Evolutionary conservation across 2,888 invertebrate species (phyloP), one percentile per base, ranked within the genome.

Genomic region (Ophion ventricosus): DNA sequence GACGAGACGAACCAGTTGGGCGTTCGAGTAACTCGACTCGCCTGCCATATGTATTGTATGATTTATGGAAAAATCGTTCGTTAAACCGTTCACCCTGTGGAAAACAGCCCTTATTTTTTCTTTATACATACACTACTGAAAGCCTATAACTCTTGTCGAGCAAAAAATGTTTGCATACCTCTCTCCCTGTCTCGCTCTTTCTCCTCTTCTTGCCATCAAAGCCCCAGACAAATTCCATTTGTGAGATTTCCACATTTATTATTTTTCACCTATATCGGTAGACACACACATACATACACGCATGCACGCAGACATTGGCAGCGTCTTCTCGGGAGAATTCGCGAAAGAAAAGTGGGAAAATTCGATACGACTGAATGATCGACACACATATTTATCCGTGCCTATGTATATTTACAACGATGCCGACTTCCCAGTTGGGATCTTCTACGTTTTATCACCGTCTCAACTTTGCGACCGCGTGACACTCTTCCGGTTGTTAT

Each of bases 171-270:
- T 78, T 61, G 59, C 49, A 17, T 64, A 64, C 64, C 23, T 43
- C 49, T 40, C 56, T 43, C 63, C 59, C 26, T 59, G 8, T 54
- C n/a, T 26, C 35, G 54, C 35, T 26, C 40, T 49, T 54, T 29
- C 63, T 43, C 1, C 14, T 43, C 43, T 43, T 14, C 20, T 67
- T 73, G 26, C 57, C 35, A 49, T 74, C 67, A 74, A 80, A 75
- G 35, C 69, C 23, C 40, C 49, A 29, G 66, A 66, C 63, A 63
- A 75, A 76, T 81, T 73, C 74, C 80, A 75, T 80, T 80, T 75
- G 70, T 69, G 64, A 82, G 81, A 82, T 77, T 77, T 82, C 63
- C 63, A 72, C 72, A 73, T 73, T 82, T 82, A 78, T 82, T 82
- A 82, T 78, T 82, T 73, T 29, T 54, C 64, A 57, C 57, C 35